Evolutionary conservation across 2,888 invertebrate species (phyloP).

Genomic region (Lochmaea crataegi): DNA sequence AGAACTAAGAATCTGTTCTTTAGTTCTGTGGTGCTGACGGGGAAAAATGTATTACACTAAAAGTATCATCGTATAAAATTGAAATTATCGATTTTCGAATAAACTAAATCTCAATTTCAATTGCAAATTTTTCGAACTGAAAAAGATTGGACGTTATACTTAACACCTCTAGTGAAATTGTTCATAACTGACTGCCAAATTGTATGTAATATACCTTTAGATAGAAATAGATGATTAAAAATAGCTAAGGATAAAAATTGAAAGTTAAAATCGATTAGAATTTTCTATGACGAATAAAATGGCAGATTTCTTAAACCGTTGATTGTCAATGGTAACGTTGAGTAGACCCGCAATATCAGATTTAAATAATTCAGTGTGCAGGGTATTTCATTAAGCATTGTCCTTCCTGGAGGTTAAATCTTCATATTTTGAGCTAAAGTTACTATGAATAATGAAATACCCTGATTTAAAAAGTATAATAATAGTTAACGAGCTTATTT

Average conservation of each 20-base stretch:
- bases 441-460: too few relatives aligned
- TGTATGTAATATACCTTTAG: slow-evolving; percentile 47
- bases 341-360: not conserved
- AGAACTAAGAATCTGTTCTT: too few relatives aligned
- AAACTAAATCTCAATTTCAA: not conserved
- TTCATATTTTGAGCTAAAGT: too few relatives aligned
- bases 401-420: too few relatives aligned
- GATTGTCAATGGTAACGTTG: slow-evolving; percentile 10
- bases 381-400: too few relatives aligned
- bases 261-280: slow-evolving; percentile 20
- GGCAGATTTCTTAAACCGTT: not conserved
- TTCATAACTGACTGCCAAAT: slow-evolving; percentile 54
- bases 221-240: slow-evolving; percentile 25
- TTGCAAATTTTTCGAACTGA: slow-evolving; percentile 35
- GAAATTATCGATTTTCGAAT: not conserved
- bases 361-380: not conserved
- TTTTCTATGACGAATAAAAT: slow-evolving; percentile 29
- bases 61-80: too few relatives aligned
- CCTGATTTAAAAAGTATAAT: too few relatives aligned
- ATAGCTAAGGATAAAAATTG: slow-evolving; percentile 46
- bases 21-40: too few relatives aligned
- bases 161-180: slow-evolving; percentile 41
- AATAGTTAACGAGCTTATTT: too few relatives aligned
- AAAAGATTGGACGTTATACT: slow-evolving; percentile 33
- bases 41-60: too few relatives aligned